Evolutionary conservation across 2,113 vertebrate species (phyloP).

Genomic region (Sinocyclocheilus anshuiensis): DNA sequence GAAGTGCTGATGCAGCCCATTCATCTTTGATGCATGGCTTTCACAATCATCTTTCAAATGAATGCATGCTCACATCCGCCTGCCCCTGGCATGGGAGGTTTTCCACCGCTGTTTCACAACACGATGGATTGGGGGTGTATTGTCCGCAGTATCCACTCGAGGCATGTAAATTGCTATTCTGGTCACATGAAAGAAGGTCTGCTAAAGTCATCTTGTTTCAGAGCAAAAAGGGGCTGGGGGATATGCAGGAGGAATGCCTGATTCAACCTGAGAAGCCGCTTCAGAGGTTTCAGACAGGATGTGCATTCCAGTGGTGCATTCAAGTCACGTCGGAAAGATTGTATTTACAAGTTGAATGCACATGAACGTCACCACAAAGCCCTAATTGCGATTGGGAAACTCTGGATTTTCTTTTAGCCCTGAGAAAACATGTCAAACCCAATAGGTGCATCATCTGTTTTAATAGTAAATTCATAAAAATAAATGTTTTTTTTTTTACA

Average conservation of each 20-base stretch:
- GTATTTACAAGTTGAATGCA: neutral
- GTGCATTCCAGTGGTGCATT: neutral
- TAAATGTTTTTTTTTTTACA: too few species aligned
- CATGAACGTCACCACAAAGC: neutral
- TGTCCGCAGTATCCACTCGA: slow-evolving; percentile 44
- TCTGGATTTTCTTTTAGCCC: too few species aligned
- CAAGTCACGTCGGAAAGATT: neutral
- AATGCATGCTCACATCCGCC: slow-evolving; percentile 17
- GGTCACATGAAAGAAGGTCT: slow-evolving; percentile 68
- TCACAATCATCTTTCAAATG: slow-evolving; percentile 10
- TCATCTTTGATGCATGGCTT: slow-evolving; percentile 5
- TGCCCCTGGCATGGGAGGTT: slow-evolving; percentile 23
- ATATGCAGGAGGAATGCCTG: slow-evolving; percentile 18
- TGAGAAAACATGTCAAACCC: too few species aligned
- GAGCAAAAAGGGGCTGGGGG: slow-evolving; percentile 46
- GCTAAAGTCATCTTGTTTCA: slow-evolving; percentile 69
- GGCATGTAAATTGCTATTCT: slow-evolving; percentile 59
- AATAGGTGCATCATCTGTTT: neutral
- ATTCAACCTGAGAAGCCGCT: slow-evolving; percentile 59
- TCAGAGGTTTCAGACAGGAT: slow-evolving; percentile 62
- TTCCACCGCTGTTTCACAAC: slow-evolving; percentile 15
- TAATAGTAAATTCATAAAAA: neutral
- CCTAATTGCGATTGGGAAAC: neutral
- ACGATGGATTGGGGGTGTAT: slow-evolving; percentile 39
- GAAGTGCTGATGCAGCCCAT: slow-evolving; percentile 4